A percentile compares a stretch with the other conserved stretches of the same genome.
phyloP scores from a whole-genome alignment of 1,140 invertebrate species.

The Brachionus koreanus region DNA sequence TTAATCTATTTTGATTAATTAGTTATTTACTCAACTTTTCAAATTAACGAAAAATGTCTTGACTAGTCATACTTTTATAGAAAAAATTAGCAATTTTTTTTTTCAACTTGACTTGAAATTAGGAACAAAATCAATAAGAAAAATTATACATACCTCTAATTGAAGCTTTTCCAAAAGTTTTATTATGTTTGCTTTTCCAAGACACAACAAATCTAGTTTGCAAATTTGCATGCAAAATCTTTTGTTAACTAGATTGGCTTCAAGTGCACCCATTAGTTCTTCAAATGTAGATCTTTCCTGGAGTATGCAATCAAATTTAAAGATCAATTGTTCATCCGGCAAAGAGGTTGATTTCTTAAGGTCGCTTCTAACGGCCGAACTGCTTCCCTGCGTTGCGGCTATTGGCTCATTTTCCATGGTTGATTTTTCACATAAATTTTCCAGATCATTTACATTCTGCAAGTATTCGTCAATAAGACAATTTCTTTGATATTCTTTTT shows the following conservation, averaged over 20 bases:
- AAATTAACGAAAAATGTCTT: no score
- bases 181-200: constrained; percentile 20
- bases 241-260: neutral
- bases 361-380: neutral
- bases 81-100: no score
- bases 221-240: constrained; percentile 36
- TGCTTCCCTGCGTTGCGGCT: neutral
- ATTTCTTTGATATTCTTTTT: constrained; percentile 44
- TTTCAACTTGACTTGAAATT: no score
- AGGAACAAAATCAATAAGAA: neutral
- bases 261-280: constrained; percentile 30
- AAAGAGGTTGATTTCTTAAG: constrained; percentile 22
- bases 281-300: constrained; percentile 32
- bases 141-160: neutral
- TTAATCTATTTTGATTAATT: no score
- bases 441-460: constrained; percentile 43
- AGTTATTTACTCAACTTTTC: no score
- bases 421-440: constrained; percentile 38
- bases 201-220: constrained; percentile 36
- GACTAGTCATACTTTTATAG: no score
- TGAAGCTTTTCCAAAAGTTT: constrained; percentile 30
- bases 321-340: constrained; percentile 12
- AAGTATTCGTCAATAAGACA: constrained; percentile 35
- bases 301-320: constrained; percentile 42
- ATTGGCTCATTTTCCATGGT: neutral